Percentiles rank a stretch among this genome's conserved stretches.
phyloP scores from a whole-genome alignment of 2,797 vertebrate species.

The Coendou prehensilis region DNA sequence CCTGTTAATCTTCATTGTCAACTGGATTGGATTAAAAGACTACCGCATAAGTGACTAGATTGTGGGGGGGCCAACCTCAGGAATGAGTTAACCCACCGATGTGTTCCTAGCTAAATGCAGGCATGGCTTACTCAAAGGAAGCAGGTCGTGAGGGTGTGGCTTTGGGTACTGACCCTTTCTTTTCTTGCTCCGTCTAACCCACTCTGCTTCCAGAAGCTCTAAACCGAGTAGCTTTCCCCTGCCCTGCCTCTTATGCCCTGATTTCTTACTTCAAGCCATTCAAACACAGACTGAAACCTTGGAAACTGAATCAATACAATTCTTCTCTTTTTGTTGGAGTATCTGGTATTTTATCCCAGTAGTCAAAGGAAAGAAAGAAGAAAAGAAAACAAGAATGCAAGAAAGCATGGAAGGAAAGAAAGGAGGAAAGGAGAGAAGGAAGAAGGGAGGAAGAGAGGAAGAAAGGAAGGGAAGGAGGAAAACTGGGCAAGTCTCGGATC shows the following conservation, averaged over 20 bases:
- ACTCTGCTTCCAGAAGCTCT: background rate
- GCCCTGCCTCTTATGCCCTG: background rate
- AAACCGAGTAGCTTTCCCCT: background rate
- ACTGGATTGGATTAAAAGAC: background rate
- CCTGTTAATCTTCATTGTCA: background rate
- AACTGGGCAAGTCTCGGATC: background rate
- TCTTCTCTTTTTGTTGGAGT: background rate
- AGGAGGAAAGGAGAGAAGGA: background rate
- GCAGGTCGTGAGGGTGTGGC: background rate
- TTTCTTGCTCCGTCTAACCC: background rate
- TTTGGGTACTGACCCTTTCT: background rate
- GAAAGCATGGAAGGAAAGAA: background rate
- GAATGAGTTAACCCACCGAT: background rate
- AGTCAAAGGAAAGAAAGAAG: background rate
- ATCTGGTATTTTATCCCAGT: background rate
- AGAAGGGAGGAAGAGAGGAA: background rate
- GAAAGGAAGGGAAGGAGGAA: background rate
- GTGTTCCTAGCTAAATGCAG: background rate
- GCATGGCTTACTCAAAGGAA: background rate
- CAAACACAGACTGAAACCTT: background rate
- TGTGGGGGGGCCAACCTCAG: fast-evolving
- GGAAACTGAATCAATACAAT: background rate
- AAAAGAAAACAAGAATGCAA: background rate
- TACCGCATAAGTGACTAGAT: fast-evolving
- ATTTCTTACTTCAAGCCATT: background rate